A percentile compares a stretch with the other conserved stretches of the same genome.
Conservation (phyloP, 2,113 vertebrate species). For the Semicossyphus pulcher region DNA sequence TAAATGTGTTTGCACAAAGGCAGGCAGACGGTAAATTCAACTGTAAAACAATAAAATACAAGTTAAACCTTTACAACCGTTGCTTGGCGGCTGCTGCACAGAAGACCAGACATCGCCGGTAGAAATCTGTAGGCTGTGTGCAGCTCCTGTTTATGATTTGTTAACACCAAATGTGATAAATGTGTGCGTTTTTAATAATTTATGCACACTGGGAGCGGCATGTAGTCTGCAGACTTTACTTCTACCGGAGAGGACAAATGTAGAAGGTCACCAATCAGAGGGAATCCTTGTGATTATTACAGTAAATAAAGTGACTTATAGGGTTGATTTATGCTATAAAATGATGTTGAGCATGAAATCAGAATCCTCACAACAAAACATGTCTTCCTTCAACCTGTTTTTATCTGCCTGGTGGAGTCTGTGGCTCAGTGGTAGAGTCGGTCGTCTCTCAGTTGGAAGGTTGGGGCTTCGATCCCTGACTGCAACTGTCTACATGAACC, state of each 20-base stretch:
- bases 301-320: too few species aligned
- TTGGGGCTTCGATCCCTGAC: too few species aligned
- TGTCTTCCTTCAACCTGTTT: too few species aligned
- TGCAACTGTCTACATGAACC: too few species aligned
- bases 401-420: too few species aligned
- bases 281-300: not conserved
- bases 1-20: not conserved
- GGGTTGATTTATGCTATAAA: not conserved
- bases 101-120: not conserved
- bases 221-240: slow-evolving; percentile 3
- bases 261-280: not conserved
- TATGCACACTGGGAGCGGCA: not conserved
- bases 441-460: too few species aligned
- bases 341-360: not conserved
- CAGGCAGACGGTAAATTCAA: not conserved
- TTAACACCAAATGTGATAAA: slow-evolving; percentile 49
- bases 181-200: slow-evolving; percentile 51
- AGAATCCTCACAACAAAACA: not conserved
- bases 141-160: slow-evolving; percentile 49
- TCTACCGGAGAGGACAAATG: slow-evolving; percentile 9
- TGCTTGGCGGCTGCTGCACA: not conserved
- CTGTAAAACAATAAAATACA: not conserved
- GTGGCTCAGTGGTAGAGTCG: too few species aligned
- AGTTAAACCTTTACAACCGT: rapidly evolving
- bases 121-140: not conserved